phyloP scores from a whole-genome alignment of 2,113 vertebrate genomes.

The Thamnaconus septentrionalis region DNA sequence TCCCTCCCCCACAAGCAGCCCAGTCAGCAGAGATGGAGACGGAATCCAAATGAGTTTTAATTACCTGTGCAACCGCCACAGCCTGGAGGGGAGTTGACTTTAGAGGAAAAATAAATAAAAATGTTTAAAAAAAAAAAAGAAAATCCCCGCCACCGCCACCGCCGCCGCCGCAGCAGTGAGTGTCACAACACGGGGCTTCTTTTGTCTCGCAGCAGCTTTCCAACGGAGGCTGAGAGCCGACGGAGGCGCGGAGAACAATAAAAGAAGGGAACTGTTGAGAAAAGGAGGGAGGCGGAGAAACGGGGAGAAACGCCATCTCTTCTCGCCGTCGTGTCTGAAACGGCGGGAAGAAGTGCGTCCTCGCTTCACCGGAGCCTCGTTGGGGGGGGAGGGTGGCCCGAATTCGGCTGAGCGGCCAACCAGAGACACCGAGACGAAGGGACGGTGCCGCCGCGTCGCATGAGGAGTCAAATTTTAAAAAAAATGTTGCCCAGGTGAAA shows the following conservation, averaged over 20 bases:
- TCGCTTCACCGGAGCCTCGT: conserved; percentile 43
- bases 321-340: conserved; percentile 33
- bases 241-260: background rate
- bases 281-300: conserved; percentile 6
- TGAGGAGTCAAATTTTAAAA: too few relatives aligned
- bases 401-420: conserved; percentile 42
- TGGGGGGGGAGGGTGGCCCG: conserved; percentile 23
- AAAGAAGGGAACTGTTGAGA: background rate
- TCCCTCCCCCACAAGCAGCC: conserved; percentile 27
- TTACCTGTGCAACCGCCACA: conserved; percentile 70
- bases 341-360: conserved; percentile 26
- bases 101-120: too few relatives aligned
- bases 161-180: conserved; percentile 59
- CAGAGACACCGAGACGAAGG: conserved; percentile 14
- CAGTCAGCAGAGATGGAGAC: conserved; percentile 58
- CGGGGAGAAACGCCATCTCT: conserved; percentile 26
- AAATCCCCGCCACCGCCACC: conserved; percentile 63
- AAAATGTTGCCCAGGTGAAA: too few relatives aligned
- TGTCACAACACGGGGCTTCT: conserved; percentile 62
- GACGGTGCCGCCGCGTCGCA: too few relatives aligned
- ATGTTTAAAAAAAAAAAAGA: conserved; percentile 10
- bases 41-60: conserved; percentile 72
- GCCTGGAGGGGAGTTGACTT: conserved; percentile 61
- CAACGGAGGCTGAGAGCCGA: conserved; percentile 46
- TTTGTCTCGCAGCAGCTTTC: conserved; percentile 69